These are phyloP conservation scores for Ligdia adustata DNA, from an alignment of 2,888 invertebrate genomes.

Conservation along the genomic window DNA sequence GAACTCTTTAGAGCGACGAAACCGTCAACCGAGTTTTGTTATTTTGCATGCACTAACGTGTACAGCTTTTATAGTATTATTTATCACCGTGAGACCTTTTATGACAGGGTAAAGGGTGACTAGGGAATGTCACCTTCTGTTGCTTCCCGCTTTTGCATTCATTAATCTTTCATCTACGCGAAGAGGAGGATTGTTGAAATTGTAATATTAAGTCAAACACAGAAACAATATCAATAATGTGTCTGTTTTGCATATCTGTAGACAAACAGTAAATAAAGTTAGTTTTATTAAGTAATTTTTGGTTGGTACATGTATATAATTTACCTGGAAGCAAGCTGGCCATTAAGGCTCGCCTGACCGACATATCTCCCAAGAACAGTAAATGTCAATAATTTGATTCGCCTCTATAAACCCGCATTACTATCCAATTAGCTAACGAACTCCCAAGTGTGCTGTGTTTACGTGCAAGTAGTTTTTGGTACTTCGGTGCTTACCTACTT, in stretches of 20 bases:
- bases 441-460: constrained; percentile 65
- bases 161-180: constrained; percentile 3
- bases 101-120: constrained; percentile 12
- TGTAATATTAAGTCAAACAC: no score
- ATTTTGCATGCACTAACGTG: constrained; percentile 25
- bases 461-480: constrained; percentile 63
- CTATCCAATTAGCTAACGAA: constrained; percentile 72
- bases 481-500: constrained; percentile 51
- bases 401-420: constrained; percentile 55
- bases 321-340: not conserved
- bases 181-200: not conserved
- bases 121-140: constrained; percentile 10
- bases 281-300: no score
- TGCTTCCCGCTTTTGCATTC: constrained; percentile 4
- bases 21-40: constrained; percentile 31
- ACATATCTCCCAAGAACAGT: constrained; percentile 23
- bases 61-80: constrained; percentile 10
- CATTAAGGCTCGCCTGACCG: constrained; percentile 2
- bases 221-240: no score
- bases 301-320: not conserved
- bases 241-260: no score
- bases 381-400: constrained; percentile 49
- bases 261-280: no score
- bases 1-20: constrained; percentile 58
- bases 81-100: constrained; percentile 11